Percentiles rank a stretch among this genome's conserved stretches.
Conservation (phyloP, 2,888 invertebrate genomes). For the Mythimna loreyi region DNA sequence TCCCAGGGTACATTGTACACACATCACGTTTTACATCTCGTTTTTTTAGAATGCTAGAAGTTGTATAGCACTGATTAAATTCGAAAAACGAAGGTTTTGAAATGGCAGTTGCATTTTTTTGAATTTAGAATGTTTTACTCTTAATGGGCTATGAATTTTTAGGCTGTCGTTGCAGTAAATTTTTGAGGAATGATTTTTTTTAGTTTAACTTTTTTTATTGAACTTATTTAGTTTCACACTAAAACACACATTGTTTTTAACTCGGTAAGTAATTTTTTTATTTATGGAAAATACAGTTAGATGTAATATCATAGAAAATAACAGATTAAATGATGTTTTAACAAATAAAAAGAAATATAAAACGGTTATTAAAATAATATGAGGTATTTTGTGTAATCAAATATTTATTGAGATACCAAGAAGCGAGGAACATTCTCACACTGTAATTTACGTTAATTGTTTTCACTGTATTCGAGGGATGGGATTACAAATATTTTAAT, state of each 20-base stretch:
- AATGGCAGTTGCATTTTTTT: background rate
- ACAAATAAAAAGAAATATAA: background rate
- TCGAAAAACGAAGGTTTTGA: constrained; percentile 3
- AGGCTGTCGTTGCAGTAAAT: background rate
- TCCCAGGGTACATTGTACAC: constrained; percentile 18
- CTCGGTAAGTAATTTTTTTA: background rate
- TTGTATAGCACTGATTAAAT: constrained; percentile 21
- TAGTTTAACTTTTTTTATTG: no score
- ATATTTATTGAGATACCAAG: constrained; percentile 15
- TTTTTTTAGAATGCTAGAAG: constrained; percentile 23
- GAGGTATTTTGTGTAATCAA: constrained; percentile 15
- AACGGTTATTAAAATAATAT: constrained; percentile 7
- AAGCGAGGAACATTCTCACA: background rate
- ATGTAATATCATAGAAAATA: background rate
- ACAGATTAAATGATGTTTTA: background rate
- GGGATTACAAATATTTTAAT: background rate
- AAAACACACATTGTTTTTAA: background rate
- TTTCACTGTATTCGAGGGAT: background rate
- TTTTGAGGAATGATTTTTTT: background rate
- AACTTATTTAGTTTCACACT: background rate
- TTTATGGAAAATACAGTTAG: background rate
- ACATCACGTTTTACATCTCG: constrained; percentile 11
- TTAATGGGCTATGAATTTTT: background rate
- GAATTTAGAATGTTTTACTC: background rate
- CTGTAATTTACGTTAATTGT: constrained; percentile 4